A percentile compares a stretch with the other conserved stretches of the same genome.
Conservation (phyloP, 2,888 invertebrate genomes). For the Onchidella celtica region DNA sequence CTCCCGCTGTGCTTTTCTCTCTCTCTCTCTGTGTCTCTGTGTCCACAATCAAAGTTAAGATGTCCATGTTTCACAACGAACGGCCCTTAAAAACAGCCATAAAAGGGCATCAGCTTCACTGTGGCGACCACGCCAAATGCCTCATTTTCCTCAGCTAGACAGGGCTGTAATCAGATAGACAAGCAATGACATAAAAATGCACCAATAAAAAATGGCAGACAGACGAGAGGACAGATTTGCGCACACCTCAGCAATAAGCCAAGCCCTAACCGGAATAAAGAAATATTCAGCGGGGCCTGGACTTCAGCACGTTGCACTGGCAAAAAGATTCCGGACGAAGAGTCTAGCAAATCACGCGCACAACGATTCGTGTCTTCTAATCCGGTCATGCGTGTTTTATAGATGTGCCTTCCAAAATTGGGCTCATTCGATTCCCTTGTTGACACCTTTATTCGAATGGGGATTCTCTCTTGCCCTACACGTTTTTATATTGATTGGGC, state of each 20-base stretch:
- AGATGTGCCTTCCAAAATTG: not conserved
- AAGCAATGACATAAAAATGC: not conserved
- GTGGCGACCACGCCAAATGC: no score
- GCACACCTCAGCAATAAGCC: not conserved
- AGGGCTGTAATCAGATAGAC: not conserved
- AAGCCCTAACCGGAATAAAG: not conserved
- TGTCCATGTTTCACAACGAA: no score
- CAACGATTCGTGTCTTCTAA: conserved; percentile 7
- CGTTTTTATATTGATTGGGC: no score
- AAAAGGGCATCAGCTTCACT: no score
- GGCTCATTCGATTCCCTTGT: not conserved
- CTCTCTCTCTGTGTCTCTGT: conserved; percentile 17
- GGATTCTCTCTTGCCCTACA: not conserved
- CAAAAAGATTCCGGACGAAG: not conserved
- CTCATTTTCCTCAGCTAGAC: no score
- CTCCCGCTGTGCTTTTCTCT: no score
- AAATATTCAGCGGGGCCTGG: no score
- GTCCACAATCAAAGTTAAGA: no score
- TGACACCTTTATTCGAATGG: not conserved
- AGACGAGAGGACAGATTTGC: not conserved
- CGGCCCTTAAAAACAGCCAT: no score
- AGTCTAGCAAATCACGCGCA: conserved; percentile 1
- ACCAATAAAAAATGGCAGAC: not conserved
- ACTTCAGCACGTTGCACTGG: no score
- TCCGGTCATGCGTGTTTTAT: conserved; percentile 27